These are phyloP conservation scores for Heliconius eleuchia DNA, from an alignment of 1,140 invertebrate species.

Conservation along the genomic window DNA sequence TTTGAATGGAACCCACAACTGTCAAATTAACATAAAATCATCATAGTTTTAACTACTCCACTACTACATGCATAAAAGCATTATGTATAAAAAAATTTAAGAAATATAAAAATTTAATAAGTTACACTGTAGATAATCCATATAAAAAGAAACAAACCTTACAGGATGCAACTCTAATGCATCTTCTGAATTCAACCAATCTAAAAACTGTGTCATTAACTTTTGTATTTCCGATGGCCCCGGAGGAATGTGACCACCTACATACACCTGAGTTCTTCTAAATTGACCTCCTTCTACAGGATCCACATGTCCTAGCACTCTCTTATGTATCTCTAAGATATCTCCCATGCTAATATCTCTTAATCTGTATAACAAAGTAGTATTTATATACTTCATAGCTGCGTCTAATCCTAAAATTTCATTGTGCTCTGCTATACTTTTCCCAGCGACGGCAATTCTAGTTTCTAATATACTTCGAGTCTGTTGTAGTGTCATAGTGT, in stretches of 20 bases:
- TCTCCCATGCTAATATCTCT: constrained; percentile 90
- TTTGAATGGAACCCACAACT: too few relatives aligned
- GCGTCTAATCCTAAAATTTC: constrained; percentile 97
- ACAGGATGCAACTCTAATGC: constrained; percentile 92
- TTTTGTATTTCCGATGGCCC: constrained; percentile 88
- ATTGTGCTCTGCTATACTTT: constrained; percentile 98
- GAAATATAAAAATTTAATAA: background rate
- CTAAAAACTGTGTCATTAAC: constrained; percentile 93
- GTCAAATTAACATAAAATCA: too few relatives aligned
- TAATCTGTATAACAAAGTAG: constrained; percentile 90
- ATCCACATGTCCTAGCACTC: constrained; percentile 96
- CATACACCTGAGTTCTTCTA: constrained; percentile 93
- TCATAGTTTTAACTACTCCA: too few relatives aligned
- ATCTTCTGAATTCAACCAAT: constrained; percentile 95
- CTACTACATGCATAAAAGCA: too few relatives aligned
- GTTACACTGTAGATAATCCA: background rate
- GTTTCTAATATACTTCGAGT: constrained; percentile 97
- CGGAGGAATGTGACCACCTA: constrained; percentile 95
- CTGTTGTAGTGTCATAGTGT: constrained; percentile 97
- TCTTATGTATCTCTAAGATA: constrained; percentile 95
- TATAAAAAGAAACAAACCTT: constrained; percentile 81
- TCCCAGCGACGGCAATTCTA: constrained; percentile 94
- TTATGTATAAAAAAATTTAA: background rate
- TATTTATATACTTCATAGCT: constrained; percentile 97
- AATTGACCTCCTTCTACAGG: constrained; percentile 93